Base-by-base conservation (phyloP, 2,113 vertebrate species). In the Prunella fulvescens region DNA sequence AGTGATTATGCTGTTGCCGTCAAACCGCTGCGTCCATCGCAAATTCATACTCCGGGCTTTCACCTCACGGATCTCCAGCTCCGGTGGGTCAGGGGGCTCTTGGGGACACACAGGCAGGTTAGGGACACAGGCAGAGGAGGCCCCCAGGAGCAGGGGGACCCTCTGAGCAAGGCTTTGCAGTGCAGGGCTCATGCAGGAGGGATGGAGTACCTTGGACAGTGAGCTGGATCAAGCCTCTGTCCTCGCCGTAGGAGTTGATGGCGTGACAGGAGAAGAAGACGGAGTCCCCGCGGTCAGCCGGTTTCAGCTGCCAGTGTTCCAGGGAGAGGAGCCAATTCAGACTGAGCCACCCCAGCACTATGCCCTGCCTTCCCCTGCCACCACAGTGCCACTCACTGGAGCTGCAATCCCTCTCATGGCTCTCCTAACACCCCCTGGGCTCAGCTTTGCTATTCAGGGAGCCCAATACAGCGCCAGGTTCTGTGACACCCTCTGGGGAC, bases 181-280 rank as follows among this genome's bases (percentile, higher is more conserved):
- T 0, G 4, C 5, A 2, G 60, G 50, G 44, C 29, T 69, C 10
- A 3, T 0, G 3, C 0, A 1, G 0, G 1, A 31, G 16, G 40
- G 15, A 76, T 4, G 0, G 1, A 28, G 22, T 97, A 98, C 99
- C 99, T 99, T 99, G 99, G 88, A 99, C 99, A 3, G 99, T 99
- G 97, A 99, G 99, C 88, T 99, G 99, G 97, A 99, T 99, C 95
- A 99, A 98, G n/a, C 99, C 99, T 82, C 99, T 97, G 91, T 99
- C 99, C 87, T 99, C 99, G 60, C 99, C 99, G 1, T 99, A 99
- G 1, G 99, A 99, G 97, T 99, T 99, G 96, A 99, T 99, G 81
- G 99, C 99, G 0, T 99, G 99, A 88, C 99, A 99, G 90, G 99
- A 99, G 98, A 99, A 99, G 98, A 99, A 99, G 91, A 99, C 99